Conservation (phyloP, 2,113 vertebrate species). For the Hydropotes inermis region DNA sequence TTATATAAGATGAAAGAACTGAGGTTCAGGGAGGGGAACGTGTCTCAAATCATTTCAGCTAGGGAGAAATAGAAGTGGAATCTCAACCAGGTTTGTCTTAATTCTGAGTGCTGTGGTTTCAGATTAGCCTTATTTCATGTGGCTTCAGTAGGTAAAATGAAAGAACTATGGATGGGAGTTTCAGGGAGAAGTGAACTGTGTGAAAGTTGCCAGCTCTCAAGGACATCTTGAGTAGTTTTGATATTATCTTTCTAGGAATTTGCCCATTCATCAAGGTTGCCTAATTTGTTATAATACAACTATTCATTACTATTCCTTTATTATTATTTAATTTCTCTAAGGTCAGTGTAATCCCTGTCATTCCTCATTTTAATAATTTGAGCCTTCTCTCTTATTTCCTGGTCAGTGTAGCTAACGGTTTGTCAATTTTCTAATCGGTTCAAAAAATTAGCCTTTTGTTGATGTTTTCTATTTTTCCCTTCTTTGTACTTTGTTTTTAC, state of each 20-base stretch:
- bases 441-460: not conserved
- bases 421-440: not conserved
- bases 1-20: slow-evolving; percentile 31
- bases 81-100: not conserved
- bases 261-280: not conserved
- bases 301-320: not conserved
- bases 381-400: not conserved
- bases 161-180: not conserved
- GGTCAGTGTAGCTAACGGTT: not conserved
- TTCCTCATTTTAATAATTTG: not conserved
- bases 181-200: not conserved
- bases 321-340: not conserved
- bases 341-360: not conserved
- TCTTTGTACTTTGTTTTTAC: not conserved
- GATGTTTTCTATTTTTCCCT: not conserved
- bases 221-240: not conserved
- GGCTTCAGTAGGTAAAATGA: not conserved
- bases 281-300: not conserved
- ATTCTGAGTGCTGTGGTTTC: not conserved
- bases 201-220: not conserved
- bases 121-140: not conserved
- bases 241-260: not conserved
- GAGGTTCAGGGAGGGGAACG: not conserved
- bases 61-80: not conserved
- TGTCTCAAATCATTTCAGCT: not conserved